A percentile compares a stretch with the other conserved stretches of the same genome.
Evolutionary conservation across 2,113 vertebrate species (phyloP).

Genomic region (Hucho hucho): DNA sequence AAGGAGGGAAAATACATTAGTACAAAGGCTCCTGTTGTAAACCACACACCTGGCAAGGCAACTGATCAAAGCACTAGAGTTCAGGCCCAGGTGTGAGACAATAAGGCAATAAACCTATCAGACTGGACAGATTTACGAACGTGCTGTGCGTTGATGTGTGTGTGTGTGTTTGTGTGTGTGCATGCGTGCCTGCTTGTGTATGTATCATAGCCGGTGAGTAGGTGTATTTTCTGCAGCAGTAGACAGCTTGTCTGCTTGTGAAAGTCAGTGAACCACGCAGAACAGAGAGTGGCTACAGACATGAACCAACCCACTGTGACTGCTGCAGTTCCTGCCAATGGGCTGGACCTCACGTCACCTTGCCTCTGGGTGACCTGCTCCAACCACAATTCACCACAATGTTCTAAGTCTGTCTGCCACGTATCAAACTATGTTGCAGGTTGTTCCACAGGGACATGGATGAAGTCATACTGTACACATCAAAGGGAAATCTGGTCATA

Average conservation of each 20-base stretch:
- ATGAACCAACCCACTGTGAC: conserved; percentile 7
- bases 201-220: neutral
- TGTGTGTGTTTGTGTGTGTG: neutral
- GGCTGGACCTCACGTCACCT: neutral
- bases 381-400: neutral
- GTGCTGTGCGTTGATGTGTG: neutral
- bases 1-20: neutral
- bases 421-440: neutral
- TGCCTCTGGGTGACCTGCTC: neutral
- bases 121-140: neutral
- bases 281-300: neutral
- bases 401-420: neutral
- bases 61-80: conserved; percentile 27
- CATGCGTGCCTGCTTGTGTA: neutral
- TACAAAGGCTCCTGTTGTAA: conserved; percentile 22
- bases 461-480: neutral
- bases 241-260: conserved; percentile 15
- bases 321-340: neutral
- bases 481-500: neutral
- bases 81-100: conserved; percentile 36
- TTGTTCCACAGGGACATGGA: neutral
- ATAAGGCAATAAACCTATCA: conserved; percentile 34
- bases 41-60: conserved; percentile 42
- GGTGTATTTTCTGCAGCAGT: neutral
- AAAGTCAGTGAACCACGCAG: neutral